These are phyloP conservation scores for Pinna nobilis DNA, from an alignment of 1,140 invertebrate genomes.

Conservation along the genomic window DNA sequence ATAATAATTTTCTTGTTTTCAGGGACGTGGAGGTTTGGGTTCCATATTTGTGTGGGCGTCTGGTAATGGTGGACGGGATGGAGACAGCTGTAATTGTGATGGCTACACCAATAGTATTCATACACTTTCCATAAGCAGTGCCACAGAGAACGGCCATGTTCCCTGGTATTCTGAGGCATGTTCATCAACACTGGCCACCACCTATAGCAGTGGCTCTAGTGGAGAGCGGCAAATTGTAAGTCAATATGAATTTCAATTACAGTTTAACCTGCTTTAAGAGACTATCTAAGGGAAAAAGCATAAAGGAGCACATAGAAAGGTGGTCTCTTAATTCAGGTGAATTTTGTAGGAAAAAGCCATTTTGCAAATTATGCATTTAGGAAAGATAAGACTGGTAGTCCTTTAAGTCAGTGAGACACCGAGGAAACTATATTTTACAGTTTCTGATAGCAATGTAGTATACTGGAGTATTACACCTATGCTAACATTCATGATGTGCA, in stretches of 20 bases:
- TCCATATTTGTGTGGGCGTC: constrained; percentile 99
- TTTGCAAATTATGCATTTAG: too few relatives aligned
- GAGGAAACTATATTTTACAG: not conserved
- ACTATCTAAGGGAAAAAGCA: too few relatives aligned
- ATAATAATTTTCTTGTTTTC: constrained; percentile 19
- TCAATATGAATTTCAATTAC: not conserved
- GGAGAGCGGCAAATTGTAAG: constrained; percentile 67
- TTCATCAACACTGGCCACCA: constrained; percentile 95
- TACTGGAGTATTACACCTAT: not conserved
- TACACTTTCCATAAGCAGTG: constrained; percentile 97
- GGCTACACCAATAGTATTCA: constrained; percentile 99
- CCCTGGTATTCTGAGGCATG: constrained; percentile 99
- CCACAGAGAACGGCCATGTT: constrained; percentile 88
- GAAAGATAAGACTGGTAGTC: too few relatives aligned
- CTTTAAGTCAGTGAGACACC: too few relatives aligned
- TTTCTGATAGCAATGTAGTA: not conserved
- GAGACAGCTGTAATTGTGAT: constrained; percentile 99
- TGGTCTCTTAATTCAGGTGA: too few relatives aligned
- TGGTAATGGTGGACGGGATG: constrained; percentile 96
- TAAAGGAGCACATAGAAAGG: too few relatives aligned
- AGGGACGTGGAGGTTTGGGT: constrained; percentile 96
- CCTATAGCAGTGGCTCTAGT: constrained; percentile 93
- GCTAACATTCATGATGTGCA: not conserved
- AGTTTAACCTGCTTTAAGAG: too few relatives aligned
- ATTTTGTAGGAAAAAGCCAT: too few relatives aligned